Evolutionary conservation across 1,140 invertebrate species (phyloP), one percentile per base, ranked within the genome.

Genomic region (Aphelenchoides fujianensis): DNA sequence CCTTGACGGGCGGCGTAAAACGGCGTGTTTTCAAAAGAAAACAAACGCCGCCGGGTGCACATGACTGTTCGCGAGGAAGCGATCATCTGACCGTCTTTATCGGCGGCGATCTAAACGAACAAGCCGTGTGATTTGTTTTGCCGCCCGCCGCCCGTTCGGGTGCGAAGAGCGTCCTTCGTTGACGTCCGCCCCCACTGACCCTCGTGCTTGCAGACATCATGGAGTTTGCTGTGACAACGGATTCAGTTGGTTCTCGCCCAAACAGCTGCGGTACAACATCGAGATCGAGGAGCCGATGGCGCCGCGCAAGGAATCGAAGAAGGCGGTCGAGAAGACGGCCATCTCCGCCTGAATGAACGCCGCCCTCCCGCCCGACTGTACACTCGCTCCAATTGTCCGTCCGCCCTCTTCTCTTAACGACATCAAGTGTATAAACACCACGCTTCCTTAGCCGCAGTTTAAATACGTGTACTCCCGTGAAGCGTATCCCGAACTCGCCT

Each of bases 171-270:
- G 27, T 53, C 19, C 27, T 53, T 23, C 52, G 27, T 27, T 53
- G 27, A 2, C 1, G 27, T 23, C 19, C 1, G 27, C 19, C 27
- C 52, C 2, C 52, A 2, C n/a, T 61, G n/a, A 61, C 59, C 16
- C n/a, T 31, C 2, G n/a, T 1, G 16, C 16, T 66, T 82, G 68
- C 59, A 83, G 82, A 84, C 70, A 77, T 83, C 28, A 74, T 83
- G 52, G 82, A 83, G 71, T 83, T 83, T 57, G n/a, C n/a, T n/a
- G n/a, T n/a, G 82, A 83, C 75, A 83, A 83, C 69, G 83, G 82
- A 61, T 83, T 84, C 52, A 74, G 71, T 3, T 83, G 82, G 82
- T 84, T 83, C 61, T 71, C 79, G 30, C 81, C 82, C 9, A 83
- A 83, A 70, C 72, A 84, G 69, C 59, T 83, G 9, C 81, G 82